These are phyloP conservation scores for Drosophila formosana DNA, from an alignment of 2,888 invertebrate genomes.

Conservation along the genomic window DNA sequence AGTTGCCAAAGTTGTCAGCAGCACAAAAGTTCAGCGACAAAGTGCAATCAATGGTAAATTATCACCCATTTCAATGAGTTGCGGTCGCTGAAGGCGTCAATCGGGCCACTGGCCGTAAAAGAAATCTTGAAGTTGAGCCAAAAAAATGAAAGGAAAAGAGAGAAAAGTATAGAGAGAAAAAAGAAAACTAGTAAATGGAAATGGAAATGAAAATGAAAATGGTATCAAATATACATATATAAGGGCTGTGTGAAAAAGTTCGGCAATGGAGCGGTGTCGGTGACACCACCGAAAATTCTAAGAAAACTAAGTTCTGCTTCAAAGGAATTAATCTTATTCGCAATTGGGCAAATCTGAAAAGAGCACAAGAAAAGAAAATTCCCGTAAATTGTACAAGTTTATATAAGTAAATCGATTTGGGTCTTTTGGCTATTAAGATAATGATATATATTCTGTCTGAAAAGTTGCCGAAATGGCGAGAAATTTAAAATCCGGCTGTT, in stretches of 20 bases:
- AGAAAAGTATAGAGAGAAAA: slow-evolving; percentile 5
- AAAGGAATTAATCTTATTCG: slow-evolving; percentile 59
- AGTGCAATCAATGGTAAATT: slow-evolving; percentile 80
- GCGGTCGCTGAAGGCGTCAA: slow-evolving; percentile 62
- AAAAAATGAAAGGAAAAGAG: slow-evolving; percentile 9
- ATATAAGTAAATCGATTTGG: slow-evolving; percentile 30
- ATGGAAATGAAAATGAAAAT: slow-evolving; percentile 18
- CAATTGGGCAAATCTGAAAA: slow-evolving; percentile 40
- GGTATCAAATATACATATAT: slow-evolving; percentile 16
- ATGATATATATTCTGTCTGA: slow-evolving; percentile 9
- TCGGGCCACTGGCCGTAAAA: slow-evolving; percentile 51
- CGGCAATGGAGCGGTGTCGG: slow-evolving; percentile 33
- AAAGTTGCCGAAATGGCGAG: not conserved
- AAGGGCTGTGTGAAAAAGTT: slow-evolving; percentile 34
- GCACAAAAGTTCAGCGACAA: slow-evolving; percentile 76
- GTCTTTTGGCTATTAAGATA: slow-evolving; percentile 20
- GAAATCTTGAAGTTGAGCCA: slow-evolving; percentile 51
- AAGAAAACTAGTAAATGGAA: slow-evolving; percentile 22
- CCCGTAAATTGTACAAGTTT: slow-evolving; percentile 27
- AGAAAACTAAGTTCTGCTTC: slow-evolving; percentile 42
- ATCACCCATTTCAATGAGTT: slow-evolving; percentile 79
- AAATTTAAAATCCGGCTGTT: not conserved
- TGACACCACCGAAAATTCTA: slow-evolving; percentile 39
- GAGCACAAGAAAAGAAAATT: slow-evolving; percentile 25
- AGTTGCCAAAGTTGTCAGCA: slow-evolving; percentile 70